Evolutionary conservation across 2,113 vertebrate genomes (phyloP).

Genomic region (Eulacestoma nigropectus): DNA sequence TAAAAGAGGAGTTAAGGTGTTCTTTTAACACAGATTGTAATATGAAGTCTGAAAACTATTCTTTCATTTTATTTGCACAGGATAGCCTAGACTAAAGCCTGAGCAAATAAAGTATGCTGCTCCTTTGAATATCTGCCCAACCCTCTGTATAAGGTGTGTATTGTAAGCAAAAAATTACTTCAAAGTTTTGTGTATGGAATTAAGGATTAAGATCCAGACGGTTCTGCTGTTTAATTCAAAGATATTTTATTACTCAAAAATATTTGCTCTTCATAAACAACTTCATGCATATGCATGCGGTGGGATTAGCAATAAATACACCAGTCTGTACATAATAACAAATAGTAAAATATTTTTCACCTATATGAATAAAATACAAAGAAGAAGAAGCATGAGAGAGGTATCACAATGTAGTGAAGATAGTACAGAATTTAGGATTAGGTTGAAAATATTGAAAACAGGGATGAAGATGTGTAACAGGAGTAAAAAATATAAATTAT

Average conservation of each 20-base stretch:
- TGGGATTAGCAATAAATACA: not conserved
- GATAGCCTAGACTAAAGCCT: not conserved
- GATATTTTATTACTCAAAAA: not conserved
- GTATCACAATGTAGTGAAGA: not conserved
- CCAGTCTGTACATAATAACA: not conserved
- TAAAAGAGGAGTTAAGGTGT: not conserved
- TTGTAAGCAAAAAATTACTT: not conserved
- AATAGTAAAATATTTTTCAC: not conserved
- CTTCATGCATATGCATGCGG: rapidly evolving
- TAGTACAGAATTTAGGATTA: not conserved
- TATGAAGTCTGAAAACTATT: not conserved
- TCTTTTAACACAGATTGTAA: not conserved
- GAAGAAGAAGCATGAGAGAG: not conserved
- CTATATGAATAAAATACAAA: not conserved
- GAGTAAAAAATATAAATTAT: not conserved
- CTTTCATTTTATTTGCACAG: not conserved
- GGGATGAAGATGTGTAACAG: not conserved
- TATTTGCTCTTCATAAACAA: not conserved
- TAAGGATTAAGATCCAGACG: not conserved
- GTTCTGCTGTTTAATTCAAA: not conserved
- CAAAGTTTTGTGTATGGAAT: not conserved
- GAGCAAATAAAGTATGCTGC: not conserved
- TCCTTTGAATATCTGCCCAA: not conserved
- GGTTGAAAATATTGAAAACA: not conserved
- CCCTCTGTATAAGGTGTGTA: not conserved